Base-by-base conservation (phyloP, 2,797 vertebrate genomes). In the Phylloscopus collybita region DNA sequence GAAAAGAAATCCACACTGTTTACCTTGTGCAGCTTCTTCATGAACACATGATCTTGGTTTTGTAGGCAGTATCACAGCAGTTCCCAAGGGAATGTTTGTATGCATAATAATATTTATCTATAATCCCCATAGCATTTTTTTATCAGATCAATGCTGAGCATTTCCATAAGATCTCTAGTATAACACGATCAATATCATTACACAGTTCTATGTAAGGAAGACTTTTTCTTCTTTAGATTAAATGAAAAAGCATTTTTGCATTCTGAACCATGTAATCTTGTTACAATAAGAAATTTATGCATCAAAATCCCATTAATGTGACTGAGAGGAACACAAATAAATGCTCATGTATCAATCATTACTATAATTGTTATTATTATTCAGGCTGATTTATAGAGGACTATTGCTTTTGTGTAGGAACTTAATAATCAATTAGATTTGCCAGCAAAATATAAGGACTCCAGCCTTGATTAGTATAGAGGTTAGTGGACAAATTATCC, bases 61-160 rank as follows among this genome's bases (percentile, higher is more conserved):
- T 69, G 86, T 72, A 95, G 57, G 44, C 61, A 85, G 69, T 45
- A 90, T 91, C 84, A 78, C 47, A 86, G 50, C 26, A 80, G 42
- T 94, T 95, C 91, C 78, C 88, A 93, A 92, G 93, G 83, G 92
- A 95, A 89, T 85, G 50, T 85, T 95, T 92, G 69, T 87, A 62
- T 74, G 86, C 53, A 65, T 81, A 92, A 80, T 25, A 67, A 10
- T 51, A 65, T 67, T 95, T 96, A 95, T 95, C 92, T 95, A 30
- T 51, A 92, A 91, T 83, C 42, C 54, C 23, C 32, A 32, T 5
- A 92, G 44, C 42, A 85, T n/a, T 85, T 78, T 92, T 88, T 95
- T 94, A 95, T 94, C 88, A 89, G 73, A 96, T 95, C 32, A 80
- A 17, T 56, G 81, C 8, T 56, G 34, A 95, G 13, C 25, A 81